phyloP scores from a whole-genome alignment of 2,797 vertebrate species.

The Saxicola maurus region DNA sequence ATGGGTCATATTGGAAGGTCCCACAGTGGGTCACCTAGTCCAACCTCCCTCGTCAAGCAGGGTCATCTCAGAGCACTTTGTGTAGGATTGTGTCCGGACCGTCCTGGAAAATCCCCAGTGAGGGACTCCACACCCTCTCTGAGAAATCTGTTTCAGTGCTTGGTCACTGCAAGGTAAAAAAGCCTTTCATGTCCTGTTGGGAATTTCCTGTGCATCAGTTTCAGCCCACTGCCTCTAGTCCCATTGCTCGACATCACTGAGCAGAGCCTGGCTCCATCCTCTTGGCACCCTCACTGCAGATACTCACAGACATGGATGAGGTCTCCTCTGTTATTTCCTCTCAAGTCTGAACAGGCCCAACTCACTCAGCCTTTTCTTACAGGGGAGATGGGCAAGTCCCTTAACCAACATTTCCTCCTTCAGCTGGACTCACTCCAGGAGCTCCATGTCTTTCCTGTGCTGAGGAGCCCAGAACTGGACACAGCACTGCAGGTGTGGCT shows the following conservation, averaged over 20 bases:
- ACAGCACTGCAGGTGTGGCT: no score
- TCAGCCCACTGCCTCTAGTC: background rate
- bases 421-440: rapidly evolving
- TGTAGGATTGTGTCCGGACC: background rate
- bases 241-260: rapidly evolving
- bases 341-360: background rate
- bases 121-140: background rate
- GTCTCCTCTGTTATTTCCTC: background rate
- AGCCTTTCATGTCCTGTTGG: background rate
- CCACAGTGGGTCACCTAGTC: no score
- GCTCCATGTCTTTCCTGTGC: rapidly evolving
- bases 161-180: background rate
- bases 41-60: background rate
- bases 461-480: background rate
- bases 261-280: background rate
- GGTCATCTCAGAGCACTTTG: background rate
- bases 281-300: background rate
- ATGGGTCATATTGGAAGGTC: background rate
- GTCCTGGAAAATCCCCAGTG: background rate
- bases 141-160: background rate
- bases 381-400: background rate
- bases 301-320: background rate
- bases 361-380: background rate
- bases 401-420: background rate
- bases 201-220: background rate